Evolutionary conservation across 2,888 invertebrate species (phyloP), one percentile per base, ranked within the genome.

Genomic region (Gerris lacustris): DNA sequence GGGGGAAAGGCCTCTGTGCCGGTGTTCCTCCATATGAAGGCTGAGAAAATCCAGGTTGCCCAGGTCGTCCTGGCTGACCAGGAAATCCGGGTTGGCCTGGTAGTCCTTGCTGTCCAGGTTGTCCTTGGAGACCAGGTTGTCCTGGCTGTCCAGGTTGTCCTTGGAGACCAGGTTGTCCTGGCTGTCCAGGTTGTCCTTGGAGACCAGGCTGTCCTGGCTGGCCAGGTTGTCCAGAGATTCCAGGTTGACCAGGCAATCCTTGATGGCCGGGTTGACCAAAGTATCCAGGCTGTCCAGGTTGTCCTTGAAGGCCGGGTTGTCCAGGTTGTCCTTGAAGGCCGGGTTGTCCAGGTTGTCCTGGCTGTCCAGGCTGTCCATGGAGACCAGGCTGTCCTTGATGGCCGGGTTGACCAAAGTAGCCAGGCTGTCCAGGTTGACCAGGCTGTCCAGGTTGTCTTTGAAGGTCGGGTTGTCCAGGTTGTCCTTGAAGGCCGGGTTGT

Each of bases 81-180:
- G 80, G 77, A 73, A 63, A 78, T 79, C 71, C 47, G 47, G 74
- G 68, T 17, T 17, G 70, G 17, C 62, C 45, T 63, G 62, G 69
- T 44, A 63, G 69, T 45, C 67, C 70, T 62, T 67, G 73, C 6
- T 68, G 63, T 18, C 72, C 47, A 17, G 18, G 67, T 47, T 69
- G 63, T 62, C 70, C 68, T 66, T 67, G 71, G 62, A 75, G 73
- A 47, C 44, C 67, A 47, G 73, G 69, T n/a, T n/a, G n/a, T 6
- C 72, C 72, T 62, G 66, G 72, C 63, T 69, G 71, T 63, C 45
- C 70, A 15, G 67, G 75, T 66, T 43, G 67, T 71, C 62, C 68
- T 66, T 66, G 67, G 31, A 31, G 31, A 31, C 31, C 31, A 70
- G 73, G 72, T 72, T 69, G 71, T n/a, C 67, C 67, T 45, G 74